Conservation (phyloP, 30 jellyfish, hydroid and myxozoan genomes). For the Cassiopea xamachana region DNA sequence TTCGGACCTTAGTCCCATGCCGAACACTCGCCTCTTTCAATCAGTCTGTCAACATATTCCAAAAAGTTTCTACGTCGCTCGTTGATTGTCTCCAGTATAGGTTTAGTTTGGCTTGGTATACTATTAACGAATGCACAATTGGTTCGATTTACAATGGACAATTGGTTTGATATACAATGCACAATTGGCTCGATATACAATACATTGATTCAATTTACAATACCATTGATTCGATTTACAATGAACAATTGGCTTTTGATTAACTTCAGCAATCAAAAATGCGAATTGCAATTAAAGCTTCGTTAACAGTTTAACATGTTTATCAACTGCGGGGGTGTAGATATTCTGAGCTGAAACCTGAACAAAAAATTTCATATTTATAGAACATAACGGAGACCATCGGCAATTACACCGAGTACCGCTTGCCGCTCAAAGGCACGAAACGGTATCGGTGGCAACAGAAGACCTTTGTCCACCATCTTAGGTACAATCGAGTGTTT, state of each 20-base stretch:
- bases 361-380: background rate
- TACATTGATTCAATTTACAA: too few relatives aligned
- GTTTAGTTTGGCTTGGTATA: too few relatives aligned
- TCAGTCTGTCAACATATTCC: too few relatives aligned
- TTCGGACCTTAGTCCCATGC: too few relatives aligned
- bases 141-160: background rate
- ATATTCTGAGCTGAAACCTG: background rate
- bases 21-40: too few relatives aligned
- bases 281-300: background rate
- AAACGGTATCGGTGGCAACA: background rate
- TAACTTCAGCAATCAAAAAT: background rate
- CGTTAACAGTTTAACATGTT: background rate
- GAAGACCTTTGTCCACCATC: background rate
- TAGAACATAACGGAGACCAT: background rate
- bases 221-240: background rate
- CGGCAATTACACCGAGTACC: background rate
- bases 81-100: too few relatives aligned
- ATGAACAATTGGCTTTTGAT: background rate
- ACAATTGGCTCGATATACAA: too few relatives aligned
- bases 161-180: too few relatives aligned
- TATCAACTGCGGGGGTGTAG: constrained; percentile 35
- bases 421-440: constrained; percentile 17
- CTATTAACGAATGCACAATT: background rate
- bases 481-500: background rate
- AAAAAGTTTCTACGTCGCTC: too few relatives aligned